Conservation (phyloP, 1,140 invertebrate species). For the Brachionus angularis region DNA sequence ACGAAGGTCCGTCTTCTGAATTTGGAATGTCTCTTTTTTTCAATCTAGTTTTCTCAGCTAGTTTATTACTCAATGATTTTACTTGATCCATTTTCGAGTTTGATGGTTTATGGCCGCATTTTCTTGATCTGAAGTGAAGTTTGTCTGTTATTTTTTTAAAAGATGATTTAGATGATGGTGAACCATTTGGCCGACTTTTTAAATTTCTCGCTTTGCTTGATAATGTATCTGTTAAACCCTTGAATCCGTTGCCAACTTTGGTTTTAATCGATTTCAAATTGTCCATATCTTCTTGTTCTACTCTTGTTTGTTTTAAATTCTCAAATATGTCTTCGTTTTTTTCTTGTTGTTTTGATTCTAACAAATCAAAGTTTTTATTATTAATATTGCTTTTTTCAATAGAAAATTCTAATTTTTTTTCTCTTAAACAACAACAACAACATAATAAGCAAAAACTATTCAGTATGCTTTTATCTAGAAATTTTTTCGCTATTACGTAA, state of each 20-base stretch:
- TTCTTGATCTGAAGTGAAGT: neutral
- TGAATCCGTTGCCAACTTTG: constrained; percentile 18
- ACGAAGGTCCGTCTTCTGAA: neutral
- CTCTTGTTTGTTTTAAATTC: neutral
- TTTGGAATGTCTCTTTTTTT: neutral
- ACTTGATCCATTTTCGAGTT: constrained; percentile 2
- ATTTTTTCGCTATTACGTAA: too few species aligned
- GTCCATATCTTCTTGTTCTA: constrained; percentile 4
- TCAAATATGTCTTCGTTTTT: neutral
- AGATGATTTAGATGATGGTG: neutral
- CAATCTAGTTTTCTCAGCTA: constrained; percentile 6
- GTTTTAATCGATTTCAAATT: constrained; percentile 10
- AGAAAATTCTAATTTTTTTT: too few species aligned
- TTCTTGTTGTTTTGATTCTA: too few species aligned
- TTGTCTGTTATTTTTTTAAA: constrained; percentile 36
- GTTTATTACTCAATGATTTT: neutral
- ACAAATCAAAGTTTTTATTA: too few species aligned
- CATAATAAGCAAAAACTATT: too few species aligned
- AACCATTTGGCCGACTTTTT: neutral
- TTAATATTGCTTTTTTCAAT: too few species aligned
- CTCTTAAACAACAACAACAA: too few species aligned
- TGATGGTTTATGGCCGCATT: constrained; percentile 7
- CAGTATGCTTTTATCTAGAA: too few species aligned
- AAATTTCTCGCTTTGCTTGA: neutral
- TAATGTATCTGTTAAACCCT: constrained; percentile 14